Conservation (phyloP, 2,888 invertebrate species). For the Zhuqinia jingwanae region DNA sequence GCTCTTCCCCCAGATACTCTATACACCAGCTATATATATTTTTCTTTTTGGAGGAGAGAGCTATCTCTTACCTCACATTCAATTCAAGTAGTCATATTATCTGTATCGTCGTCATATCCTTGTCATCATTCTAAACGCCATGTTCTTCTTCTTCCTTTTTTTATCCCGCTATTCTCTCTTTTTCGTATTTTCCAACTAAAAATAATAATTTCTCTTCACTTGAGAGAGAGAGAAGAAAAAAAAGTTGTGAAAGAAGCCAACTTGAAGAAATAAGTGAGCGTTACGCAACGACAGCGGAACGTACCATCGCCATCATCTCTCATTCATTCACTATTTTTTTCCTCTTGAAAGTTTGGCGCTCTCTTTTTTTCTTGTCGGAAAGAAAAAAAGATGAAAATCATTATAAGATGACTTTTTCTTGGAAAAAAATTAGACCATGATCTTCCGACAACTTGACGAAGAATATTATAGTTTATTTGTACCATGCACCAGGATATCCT, state of each 20-base stretch:
- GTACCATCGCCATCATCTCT: neutral
- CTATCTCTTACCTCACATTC: neutral
- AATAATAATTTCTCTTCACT: too few relatives aligned
- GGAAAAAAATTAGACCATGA: neutral
- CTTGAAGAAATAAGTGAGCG: neutral
- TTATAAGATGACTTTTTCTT: neutral
- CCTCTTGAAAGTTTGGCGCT: neutral
- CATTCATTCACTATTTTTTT: neutral
- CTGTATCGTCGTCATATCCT: conserved; percentile 21
- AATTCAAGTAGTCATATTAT: conserved; percentile 29
- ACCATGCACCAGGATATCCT: too few relatives aligned
- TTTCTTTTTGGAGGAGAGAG: too few relatives aligned
- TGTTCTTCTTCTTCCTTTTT: too few relatives aligned
- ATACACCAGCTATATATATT: too few relatives aligned
- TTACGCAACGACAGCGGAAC: conserved; percentile 4
- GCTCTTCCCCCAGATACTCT: too few relatives aligned
- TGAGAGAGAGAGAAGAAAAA: neutral
- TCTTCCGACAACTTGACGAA: neutral
- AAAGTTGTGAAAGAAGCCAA: conserved; percentile 20
- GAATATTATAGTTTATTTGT: too few relatives aligned
- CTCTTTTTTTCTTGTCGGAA: neutral
- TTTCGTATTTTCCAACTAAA: too few relatives aligned
- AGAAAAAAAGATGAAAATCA: neutral
- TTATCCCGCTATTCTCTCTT: too few relatives aligned
- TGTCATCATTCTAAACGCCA: neutral